These are phyloP conservation scores for Heptranchias perlo DNA, from an alignment of 2,113 vertebrate species.

Conservation along the genomic window DNA sequence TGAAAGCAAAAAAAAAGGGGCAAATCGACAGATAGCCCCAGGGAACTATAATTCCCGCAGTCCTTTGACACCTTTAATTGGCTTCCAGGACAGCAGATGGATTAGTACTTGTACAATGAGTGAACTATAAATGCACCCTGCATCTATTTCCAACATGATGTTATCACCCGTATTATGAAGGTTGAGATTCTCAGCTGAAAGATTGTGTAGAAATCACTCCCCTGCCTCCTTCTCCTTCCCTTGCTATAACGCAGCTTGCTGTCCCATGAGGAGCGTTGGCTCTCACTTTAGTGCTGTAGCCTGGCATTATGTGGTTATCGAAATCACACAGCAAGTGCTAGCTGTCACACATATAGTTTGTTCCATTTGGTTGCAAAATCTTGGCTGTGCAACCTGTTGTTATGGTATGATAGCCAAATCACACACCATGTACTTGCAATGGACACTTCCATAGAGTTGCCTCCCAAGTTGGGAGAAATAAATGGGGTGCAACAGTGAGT, in stretches of 20 bases:
- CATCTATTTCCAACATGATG: not conserved
- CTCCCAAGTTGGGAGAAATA: not conserved
- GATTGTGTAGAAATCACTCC: not conserved
- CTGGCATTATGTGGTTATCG: not conserved
- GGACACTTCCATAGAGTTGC: too few species aligned
- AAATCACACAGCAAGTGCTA: not conserved
- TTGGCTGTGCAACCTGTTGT: not conserved
- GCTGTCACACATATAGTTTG: not conserved
- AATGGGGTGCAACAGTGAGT: not conserved
- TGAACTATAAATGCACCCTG: not conserved
- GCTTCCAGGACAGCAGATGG: not conserved
- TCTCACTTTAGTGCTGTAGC: not conserved
- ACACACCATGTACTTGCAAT: too few species aligned
- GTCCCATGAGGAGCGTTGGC: not conserved
- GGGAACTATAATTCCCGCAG: not conserved
- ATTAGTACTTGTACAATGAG: not conserved
- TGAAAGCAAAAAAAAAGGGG: not conserved
- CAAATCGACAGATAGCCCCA: not conserved
- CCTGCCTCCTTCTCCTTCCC: not conserved
- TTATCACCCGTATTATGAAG: not conserved
- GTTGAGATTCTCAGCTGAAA: not conserved
- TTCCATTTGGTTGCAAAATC: not conserved
- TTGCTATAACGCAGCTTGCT: not conserved
- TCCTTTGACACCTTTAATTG: not conserved
- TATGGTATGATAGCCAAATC: not conserved